phyloP scores from a whole-genome alignment of 2,888 invertebrate genomes.

The Trichopoda pennipes region DNA sequence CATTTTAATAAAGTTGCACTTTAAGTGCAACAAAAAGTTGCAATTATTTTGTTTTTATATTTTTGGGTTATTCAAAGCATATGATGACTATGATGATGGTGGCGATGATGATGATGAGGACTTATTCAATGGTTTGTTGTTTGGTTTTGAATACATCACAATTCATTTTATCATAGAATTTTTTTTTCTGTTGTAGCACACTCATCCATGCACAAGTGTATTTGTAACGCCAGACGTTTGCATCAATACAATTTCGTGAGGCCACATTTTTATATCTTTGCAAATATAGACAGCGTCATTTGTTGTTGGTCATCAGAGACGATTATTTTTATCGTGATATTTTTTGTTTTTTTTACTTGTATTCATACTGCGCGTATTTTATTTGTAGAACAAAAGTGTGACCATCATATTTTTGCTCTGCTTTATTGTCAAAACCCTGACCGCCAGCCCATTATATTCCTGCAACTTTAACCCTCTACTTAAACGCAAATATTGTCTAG shows the following conservation, averaged over 20 bases:
- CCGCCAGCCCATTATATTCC: not conserved
- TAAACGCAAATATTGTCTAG: not conserved
- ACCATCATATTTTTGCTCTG: constrained; percentile 24
- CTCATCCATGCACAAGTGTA: not conserved
- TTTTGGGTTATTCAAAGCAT: constrained; percentile 14
- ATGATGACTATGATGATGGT: constrained; percentile 29
- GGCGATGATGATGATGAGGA: constrained; percentile 29
- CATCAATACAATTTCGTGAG: constrained; percentile 16
- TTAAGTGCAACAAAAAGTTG: constrained; percentile 59
- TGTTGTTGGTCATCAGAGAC: constrained; percentile 62
- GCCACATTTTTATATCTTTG: constrained; percentile 58
- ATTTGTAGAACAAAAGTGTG: constrained; percentile 45
- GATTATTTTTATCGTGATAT: constrained; percentile 20
- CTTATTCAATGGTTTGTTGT: constrained; percentile 42
- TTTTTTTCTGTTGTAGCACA: constrained; percentile 5
- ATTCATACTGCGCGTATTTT: constrained; percentile 21
- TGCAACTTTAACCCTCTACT: constrained; percentile 20
- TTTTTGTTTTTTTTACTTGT: constrained; percentile 20
- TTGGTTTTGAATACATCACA: constrained; percentile 57
- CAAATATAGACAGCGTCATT: constrained; percentile 68
- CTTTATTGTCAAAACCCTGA: not conserved
- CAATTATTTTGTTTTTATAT: constrained; percentile 15
- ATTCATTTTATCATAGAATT: constrained; percentile 54
- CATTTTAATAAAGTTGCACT: constrained; percentile 58
- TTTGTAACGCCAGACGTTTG: constrained; percentile 15